Conservation (phyloP, 1,140 invertebrate species). For the Atopsyche davidsoni region DNA sequence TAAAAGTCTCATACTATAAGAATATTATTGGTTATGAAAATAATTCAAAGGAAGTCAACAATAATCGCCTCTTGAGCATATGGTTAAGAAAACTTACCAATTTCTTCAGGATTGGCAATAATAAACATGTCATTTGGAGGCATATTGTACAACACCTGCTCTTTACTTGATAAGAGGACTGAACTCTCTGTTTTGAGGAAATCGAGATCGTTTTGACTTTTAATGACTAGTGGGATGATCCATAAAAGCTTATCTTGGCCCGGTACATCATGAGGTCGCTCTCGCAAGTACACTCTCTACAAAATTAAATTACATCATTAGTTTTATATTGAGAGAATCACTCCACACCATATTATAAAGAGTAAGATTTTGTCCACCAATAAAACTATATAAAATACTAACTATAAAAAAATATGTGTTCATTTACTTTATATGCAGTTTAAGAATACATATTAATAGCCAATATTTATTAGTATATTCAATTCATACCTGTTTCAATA, state of each 20-base stretch:
- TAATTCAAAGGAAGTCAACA: not conserved
- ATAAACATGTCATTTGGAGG: conserved; percentile 56
- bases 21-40: no score
- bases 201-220: conserved; percentile 50
- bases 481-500: conserved; percentile 55
- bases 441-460: not conserved
- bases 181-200: no score
- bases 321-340: no score
- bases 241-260: conserved; percentile 58
- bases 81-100: conserved; percentile 46
- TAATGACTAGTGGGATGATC: conserved; percentile 63
- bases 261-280: conserved; percentile 59
- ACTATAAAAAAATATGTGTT: no score
- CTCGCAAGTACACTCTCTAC: conserved; percentile 61
- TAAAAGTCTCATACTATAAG: not conserved
- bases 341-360: no score
- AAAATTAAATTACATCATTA: conserved; percentile 27
- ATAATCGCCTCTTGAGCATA: not conserved
- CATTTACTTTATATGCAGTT: no score
- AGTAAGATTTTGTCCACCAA: no score
- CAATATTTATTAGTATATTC: not conserved
- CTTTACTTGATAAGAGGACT: no score
- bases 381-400: no score
- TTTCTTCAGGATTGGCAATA: conserved; percentile 74
- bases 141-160: conserved; percentile 47